A percentile compares a stretch with the other conserved stretches of the same genome.
Conservation (phyloP, 1,140 invertebrate species). For the Euura lappo region DNA sequence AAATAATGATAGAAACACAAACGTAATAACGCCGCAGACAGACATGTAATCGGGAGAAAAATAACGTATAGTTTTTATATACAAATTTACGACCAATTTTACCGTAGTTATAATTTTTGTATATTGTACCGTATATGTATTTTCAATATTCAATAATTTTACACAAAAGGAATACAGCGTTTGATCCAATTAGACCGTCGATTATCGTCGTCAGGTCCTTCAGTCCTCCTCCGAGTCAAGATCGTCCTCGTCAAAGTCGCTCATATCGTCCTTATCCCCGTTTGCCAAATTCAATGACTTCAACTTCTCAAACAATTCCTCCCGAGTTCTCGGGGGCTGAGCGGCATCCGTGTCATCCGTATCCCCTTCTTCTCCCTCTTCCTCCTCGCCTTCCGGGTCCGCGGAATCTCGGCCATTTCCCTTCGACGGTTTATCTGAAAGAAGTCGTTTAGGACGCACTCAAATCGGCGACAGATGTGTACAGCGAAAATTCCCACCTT, state of each 20-base stretch:
- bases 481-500: constrained; percentile 31
- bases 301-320: constrained; percentile 53
- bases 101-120: neutral
- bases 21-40: no score
- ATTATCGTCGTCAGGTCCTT: neutral
- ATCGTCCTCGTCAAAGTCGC: constrained; percentile 35
- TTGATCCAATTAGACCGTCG: neutral
- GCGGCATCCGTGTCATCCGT: no score
- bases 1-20: no score
- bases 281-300: constrained; percentile 43
- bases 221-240: constrained; percentile 18
- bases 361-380: constrained; percentile 20
- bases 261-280: constrained; percentile 38
- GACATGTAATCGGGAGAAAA: no score
- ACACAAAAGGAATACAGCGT: neutral
- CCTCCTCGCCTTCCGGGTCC: constrained; percentile 22
- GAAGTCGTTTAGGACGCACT: neutral
- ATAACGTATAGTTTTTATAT: no score
- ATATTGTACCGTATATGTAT: neutral
- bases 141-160: constrained; percentile 6
- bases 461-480: constrained; percentile 13
- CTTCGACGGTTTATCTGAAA: constrained; percentile 19
- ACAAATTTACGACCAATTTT: no score
- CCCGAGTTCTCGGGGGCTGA: constrained; percentile 23
- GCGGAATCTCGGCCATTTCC: constrained; percentile 17